Evolutionary conservation across 2,113 vertebrate genomes (phyloP).

Genomic region (Ictalurus punctatus): DNA sequence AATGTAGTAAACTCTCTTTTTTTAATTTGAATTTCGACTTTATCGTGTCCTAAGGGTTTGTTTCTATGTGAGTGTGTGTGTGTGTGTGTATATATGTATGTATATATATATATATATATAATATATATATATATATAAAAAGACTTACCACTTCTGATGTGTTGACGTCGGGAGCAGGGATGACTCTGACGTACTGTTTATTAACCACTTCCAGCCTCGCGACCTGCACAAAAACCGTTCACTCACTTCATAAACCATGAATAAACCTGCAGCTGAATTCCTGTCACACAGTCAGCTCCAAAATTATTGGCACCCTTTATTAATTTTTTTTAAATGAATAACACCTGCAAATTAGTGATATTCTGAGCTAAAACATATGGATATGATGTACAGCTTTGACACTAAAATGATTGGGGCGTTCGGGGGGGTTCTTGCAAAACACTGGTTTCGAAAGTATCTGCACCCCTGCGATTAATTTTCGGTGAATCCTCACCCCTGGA

Average conservation of each 20-base stretch:
- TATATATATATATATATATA: no score
- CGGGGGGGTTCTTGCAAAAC: not conserved
- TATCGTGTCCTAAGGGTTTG: not conserved
- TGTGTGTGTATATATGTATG: no score
- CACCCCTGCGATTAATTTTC: not conserved
- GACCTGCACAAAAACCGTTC: constrained; percentile 60
- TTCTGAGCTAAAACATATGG: not conserved
- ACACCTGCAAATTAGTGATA: not conserved
- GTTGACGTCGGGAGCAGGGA: constrained; percentile 65
- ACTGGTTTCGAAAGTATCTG: not conserved
- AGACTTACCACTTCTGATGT: constrained; percentile 65
- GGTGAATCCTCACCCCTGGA: not conserved
- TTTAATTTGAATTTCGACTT: not conserved
- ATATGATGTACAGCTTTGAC: not conserved
- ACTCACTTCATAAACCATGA: not conserved
- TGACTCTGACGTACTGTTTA: constrained; percentile 77
- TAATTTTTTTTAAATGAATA: not conserved
- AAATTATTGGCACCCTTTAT: not conserved
- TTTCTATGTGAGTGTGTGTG: not conserved
- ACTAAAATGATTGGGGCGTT: not conserved
- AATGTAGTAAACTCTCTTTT: no score
- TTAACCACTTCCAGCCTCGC: constrained; percentile 79
- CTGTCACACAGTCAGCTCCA: not conserved
- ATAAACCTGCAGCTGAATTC: not conserved
- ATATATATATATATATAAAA: no score